Base-by-base conservation (phyloP, 2,113 vertebrate genomes). In the Seriola quinqueradiata region DNA sequence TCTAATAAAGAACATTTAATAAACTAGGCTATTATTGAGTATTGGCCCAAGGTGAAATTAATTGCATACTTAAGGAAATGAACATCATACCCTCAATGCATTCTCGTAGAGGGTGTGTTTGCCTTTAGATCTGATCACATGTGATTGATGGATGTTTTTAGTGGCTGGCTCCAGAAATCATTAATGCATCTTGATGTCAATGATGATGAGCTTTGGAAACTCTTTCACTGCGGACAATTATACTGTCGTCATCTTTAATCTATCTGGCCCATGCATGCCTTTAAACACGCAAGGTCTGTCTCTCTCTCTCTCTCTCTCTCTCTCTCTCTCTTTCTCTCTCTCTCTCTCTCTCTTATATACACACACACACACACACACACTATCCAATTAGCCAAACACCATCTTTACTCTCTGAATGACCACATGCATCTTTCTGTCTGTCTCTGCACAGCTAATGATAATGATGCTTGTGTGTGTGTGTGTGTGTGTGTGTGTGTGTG, bases 131-230 rank as follows among this genome's bases (percentile, higher is more conserved):
- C 34, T 80, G 74, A 88, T 81, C 63, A 54, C 25, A 34, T 77
- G 67, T 86, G 84, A 82, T 86, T 75, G 78, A 86, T 87, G 32
- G 75, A 81, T 87, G 61, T 75, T 74, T 88, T 61, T 90, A 66
- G 1, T 17, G 72, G 61, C 25, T 81, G 66, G 73, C 70, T 87
- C 59, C 71, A 84, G 66, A 83, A 90, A 83, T 83, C 83, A 86
- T 91, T 85, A 88, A 74, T 54, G 61, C 74, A 58, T 81, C 85
- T 75, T 91, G 91, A 93, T 92, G 81, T 81, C 84, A 80, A 65
- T n/a, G 75, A 86, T 88, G 89, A 92, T 94, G 89, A 91, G 87
- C 86, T 78, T 77, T 88, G 46, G 73, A 89, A 89, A 92, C 55
- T 68, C 67, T 89, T 77, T 80, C 64, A 83, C 77, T 85, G 74